Base-by-base conservation (phyloP, 2,113 vertebrate genomes). In the Nothobranchius kuhntae region DNA sequence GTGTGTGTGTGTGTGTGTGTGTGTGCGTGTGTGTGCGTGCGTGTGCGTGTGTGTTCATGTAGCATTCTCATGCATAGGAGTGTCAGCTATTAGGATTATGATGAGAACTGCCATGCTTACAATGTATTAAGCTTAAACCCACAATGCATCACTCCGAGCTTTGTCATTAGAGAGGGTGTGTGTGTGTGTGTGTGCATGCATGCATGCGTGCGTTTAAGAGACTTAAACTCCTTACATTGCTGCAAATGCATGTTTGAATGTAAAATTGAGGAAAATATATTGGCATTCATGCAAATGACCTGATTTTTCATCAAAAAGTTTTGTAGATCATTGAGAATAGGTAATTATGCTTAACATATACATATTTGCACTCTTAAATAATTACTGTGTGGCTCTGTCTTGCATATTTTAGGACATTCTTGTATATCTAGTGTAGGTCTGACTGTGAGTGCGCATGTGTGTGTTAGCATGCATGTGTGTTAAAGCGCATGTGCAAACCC, bases 101-200 rank as follows among this genome's bases (percentile, higher is more conserved):
- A 51, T 83, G 3, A 40, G 38, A 40, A 40, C 38, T 40, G 38
- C 7, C 38, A 40, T 40, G 38, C 38, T 40, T 75, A 68, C 13
- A 59, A 35, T 46, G 80, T 84, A 87, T 86, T 76, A 84, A 84
- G 81, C 72, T 58, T 80, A 53, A 78, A 68, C 78, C 86, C 87
- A 89, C 58, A 83, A 84, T 85, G 81, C 87, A 82, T 35, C 58
- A 60, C 80, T 84, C 78, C 81, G 69, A 78, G 60, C 81, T 78
- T 51, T 76, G 50, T 61, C 35, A 30, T 79, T 36, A 8, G 24
- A 55, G 26, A 54, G 52, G 3, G 51, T 78, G 73, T 38, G 24
- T 62, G 45, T 9, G 60, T 4, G 30, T 30, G 30, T 4, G 45
- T 9, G 30, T 30, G 30, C 30, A 30, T 30, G 30, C 4, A 4